Evolutionary conservation across 2,888 invertebrate species (phyloP), one percentile per base, ranked within the genome.

Genomic region (Coenonympha glycerion): DNA sequence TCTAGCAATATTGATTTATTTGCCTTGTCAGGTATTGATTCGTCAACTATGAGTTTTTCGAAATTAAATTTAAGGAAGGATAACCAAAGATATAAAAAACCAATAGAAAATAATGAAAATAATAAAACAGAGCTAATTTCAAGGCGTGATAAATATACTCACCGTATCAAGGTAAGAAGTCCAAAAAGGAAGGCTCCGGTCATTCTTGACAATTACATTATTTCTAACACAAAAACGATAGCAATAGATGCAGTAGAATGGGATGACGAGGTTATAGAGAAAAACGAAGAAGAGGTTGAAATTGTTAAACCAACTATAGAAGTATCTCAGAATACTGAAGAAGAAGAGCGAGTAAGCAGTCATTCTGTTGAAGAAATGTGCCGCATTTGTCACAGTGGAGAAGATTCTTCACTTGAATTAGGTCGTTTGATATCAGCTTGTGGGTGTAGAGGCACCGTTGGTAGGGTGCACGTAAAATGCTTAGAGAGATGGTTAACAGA

Each of bases 401-500:
- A 81, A 6, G 53, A 68, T 0, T 55, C 78, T 37, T 69, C 72
- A 0, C 31, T 49, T 4, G 86, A 85, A 48, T 66, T 80, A 0
- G 87, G 87, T 0, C 65, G 58, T 15, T 62, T 87, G 49, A 75
- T 87, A 66, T 85, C 85, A 0, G 82, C 86, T 1, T 87, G 87
- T 56, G 88, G 73, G 2, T 87, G 87, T 55, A 73, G 86, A 1
- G 94, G 93, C 0, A 91, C 92, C 1, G 91, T 93, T 58, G 93
- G 93, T 0, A 87, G 91, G 47, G 90, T 93, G 8, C 93, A 93
- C 72, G 88, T 92, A 2, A 89, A 89, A 51, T 94, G 94, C 68
- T 76, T 94, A 60, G 93, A 94, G 74, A 88, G 89, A 45, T 94
- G 94, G 94, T 79, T 94, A 30, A 92, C 92, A 1, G 92, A 92